A percentile compares a stretch with the other conserved stretches of the same genome.
These are phyloP conservation scores for Isoperla grammatica DNA, from an alignment of 2,888 invertebrate genomes.

Conservation along the genomic window DNA sequence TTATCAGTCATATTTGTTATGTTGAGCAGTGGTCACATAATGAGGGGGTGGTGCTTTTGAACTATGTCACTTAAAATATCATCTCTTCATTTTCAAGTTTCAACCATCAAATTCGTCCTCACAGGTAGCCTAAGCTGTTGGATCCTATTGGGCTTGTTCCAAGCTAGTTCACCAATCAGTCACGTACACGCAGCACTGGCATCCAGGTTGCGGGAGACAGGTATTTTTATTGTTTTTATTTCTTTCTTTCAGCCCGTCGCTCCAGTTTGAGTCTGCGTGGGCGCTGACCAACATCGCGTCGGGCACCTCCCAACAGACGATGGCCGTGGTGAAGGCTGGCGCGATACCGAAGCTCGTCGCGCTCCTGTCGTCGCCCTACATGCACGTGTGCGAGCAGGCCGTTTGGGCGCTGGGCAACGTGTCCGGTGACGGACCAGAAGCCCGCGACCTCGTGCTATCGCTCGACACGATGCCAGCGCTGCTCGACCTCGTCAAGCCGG, in stretches of 20 bases:
- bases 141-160: too few relatives aligned
- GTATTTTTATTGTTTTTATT: too few relatives aligned
- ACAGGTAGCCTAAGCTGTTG: too few relatives aligned
- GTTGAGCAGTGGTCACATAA: too few relatives aligned
- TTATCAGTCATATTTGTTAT: too few relatives aligned
- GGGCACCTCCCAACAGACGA: constrained; percentile 86
- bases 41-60: too few relatives aligned
- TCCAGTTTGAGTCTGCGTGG: constrained; percentile 97
- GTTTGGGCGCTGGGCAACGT: constrained; percentile 98
- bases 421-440: constrained; percentile 78
- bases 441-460: constrained; percentile 75
- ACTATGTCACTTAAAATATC: too few relatives aligned
- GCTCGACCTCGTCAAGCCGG: constrained; percentile 58
- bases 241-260: constrained; percentile 52
- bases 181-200: too few relatives aligned
- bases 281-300: constrained; percentile 96
- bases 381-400: constrained; percentile 82
- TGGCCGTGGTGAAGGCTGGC: constrained; percentile 77
- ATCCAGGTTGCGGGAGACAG: too few relatives aligned
- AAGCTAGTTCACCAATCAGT: too few relatives aligned
- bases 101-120: too few relatives aligned
- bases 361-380: constrained; percentile 60
- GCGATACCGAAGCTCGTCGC: constrained; percentile 77
- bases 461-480: constrained; percentile 67
- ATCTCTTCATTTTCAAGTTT: too few relatives aligned